These are phyloP conservation scores for Meloidogyne floridensis DNA, from an alignment of 1,140 invertebrate species.

Conservation along the genomic window DNA sequence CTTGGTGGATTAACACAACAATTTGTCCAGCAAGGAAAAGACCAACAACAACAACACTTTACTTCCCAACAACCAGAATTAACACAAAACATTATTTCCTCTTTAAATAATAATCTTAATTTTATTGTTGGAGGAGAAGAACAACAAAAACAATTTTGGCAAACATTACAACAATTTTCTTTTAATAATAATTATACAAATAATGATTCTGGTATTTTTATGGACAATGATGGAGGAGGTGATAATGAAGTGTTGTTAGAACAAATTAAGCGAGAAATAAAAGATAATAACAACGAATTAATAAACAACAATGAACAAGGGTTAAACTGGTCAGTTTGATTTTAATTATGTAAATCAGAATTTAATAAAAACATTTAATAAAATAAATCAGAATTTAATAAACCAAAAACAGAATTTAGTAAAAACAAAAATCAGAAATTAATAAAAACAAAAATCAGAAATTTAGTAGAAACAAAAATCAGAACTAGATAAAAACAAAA, in stretches of 20 bases:
- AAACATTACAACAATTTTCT: not conserved
- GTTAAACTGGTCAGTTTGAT: not conserved
- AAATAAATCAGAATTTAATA: not conserved
- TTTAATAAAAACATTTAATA: not conserved
- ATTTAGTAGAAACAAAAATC: no score
- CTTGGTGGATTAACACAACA: slow-evolving; percentile 2
- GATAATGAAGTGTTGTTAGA: not conserved
- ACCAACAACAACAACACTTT: not conserved
- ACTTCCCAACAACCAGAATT: not conserved
- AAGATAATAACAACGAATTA: not conserved
- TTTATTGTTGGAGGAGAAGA: not conserved
- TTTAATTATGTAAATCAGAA: not conserved
- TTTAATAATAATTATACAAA: not conserved
- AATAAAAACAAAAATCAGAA: no score
- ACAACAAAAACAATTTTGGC: slow-evolving; percentile 6
- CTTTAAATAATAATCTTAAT: not conserved
- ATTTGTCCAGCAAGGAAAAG: not conserved
- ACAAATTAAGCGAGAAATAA: not conserved
- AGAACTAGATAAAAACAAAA: no score
- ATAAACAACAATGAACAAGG: not conserved
- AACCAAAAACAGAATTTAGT: no score
- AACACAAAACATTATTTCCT: slow-evolving; percentile 3
- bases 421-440: no score
- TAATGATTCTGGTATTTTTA: slow-evolving; percentile 9
- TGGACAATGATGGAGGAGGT: not conserved